phyloP scores from a whole-genome alignment of 2,888 invertebrate genomes.

The Mythimna impura region DNA sequence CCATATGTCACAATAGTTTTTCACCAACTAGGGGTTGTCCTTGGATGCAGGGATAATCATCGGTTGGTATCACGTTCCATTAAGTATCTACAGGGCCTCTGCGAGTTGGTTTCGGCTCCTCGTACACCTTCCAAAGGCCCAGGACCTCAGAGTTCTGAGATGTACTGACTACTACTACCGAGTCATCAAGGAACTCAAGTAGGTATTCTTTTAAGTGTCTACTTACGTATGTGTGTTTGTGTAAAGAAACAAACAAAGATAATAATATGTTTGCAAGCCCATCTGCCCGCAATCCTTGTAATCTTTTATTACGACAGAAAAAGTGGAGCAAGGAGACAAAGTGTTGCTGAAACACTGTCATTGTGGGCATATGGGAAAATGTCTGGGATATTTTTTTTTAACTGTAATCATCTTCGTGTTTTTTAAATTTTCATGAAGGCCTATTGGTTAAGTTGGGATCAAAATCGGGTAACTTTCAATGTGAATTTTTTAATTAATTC shows the following conservation, averaged over 20 bases:
- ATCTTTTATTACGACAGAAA: conserved; percentile 77
- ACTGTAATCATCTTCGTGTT: background rate
- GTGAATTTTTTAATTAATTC: too few species aligned
- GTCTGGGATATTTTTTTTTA: conserved; percentile 23
- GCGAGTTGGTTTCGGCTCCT: too few species aligned
- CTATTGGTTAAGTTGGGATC: too few species aligned
- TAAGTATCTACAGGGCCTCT: too few species aligned
- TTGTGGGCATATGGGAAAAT: conserved; percentile 31
- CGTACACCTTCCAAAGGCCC: too few species aligned
- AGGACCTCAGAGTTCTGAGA: too few species aligned
- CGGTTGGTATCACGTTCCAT: too few species aligned
- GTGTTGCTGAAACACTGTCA: conserved; percentile 37
- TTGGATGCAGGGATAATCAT: too few species aligned
- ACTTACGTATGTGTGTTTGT: conserved; percentile 19
- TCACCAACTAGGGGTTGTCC: too few species aligned
- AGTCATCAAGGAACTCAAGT: conserved; percentile 10
- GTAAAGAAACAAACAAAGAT: conserved; percentile 60
- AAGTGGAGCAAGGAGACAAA: conserved; percentile 76
- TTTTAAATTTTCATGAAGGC: background rate
- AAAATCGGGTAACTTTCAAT: too few species aligned
- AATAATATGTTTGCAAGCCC: conserved; percentile 71
- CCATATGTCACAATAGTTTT: too few species aligned
- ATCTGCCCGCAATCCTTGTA: conserved; percentile 65
- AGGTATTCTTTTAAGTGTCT: conserved; percentile 10
- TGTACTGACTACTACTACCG: too few species aligned